Conservation (phyloP, 1,140 invertebrate genomes). For the Ptiloglossa arizonensis region DNA sequence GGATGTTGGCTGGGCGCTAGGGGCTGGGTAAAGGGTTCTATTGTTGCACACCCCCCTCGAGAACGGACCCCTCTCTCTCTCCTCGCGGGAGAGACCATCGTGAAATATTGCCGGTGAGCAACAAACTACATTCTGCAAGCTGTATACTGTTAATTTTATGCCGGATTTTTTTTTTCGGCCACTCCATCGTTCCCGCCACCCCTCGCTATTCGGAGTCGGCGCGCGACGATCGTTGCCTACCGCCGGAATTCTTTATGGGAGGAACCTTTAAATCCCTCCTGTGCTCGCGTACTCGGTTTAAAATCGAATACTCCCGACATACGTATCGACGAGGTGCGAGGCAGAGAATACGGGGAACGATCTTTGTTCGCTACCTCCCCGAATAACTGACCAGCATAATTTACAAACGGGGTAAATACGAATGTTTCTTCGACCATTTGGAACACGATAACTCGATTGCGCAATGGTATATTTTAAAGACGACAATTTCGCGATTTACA, state of each 20-base stretch:
- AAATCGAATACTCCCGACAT: not conserved
- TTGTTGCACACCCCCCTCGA: conserved; percentile 75
- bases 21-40: conserved; percentile 81
- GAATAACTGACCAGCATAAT: too few species aligned
- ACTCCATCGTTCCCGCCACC: conserved; percentile 50
- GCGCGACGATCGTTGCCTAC: conserved; percentile 34
- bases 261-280: not conserved
- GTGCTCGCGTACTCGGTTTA: not conserved
- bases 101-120: conserved; percentile 78
- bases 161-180: conserved; percentile 72
- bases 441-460: too few species aligned
- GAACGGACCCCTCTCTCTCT: conserved; percentile 60
- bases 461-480: too few species aligned
- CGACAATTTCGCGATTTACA: too few species aligned
- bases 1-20: conserved; percentile 79
- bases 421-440: too few species aligned
- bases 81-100: conserved; percentile 68
- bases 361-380: too few species aligned
- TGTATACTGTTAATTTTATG: conserved; percentile 80
- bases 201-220: not conserved
- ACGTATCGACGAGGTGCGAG: not conserved
- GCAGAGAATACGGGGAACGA: too few species aligned
- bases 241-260: not conserved
- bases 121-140: conserved; percentile 73
- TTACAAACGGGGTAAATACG: too few species aligned